phyloP scores from a whole-genome alignment of 2,113 vertebrate species.

The Equus przewalskii region DNA sequence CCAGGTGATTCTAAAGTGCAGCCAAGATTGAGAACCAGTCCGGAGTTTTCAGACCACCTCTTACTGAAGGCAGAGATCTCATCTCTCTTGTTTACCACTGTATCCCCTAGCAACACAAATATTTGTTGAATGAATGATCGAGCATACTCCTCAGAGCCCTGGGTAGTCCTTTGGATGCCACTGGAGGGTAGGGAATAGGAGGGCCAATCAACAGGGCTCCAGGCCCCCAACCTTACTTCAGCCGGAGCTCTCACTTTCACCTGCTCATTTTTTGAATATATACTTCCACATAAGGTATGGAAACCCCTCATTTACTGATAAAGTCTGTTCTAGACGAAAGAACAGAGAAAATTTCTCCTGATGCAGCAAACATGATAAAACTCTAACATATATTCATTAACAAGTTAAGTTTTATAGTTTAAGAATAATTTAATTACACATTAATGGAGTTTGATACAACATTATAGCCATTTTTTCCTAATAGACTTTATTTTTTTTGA shows the following conservation, averaged over 20 bases:
- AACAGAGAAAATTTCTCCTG: background rate
- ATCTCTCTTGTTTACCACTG: background rate
- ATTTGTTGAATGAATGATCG: background rate
- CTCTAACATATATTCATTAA: background rate
- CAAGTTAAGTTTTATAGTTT: background rate
- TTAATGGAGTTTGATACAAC: background rate
- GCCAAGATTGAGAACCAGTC: background rate
- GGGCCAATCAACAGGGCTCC: background rate
- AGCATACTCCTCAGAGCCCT: background rate
- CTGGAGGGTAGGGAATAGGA: background rate
- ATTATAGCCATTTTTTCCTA: background rate
- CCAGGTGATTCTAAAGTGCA: background rate
- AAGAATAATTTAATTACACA: background rate
- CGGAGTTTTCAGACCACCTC: background rate
- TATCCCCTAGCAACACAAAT: background rate
- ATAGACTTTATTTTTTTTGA: background rate
- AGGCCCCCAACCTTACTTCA: background rate
- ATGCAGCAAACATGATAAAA: background rate
- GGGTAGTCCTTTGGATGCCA: background rate
- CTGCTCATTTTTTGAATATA: background rate
- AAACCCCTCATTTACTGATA: background rate
- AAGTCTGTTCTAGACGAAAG: background rate
- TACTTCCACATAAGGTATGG: background rate
- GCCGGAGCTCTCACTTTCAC: background rate
- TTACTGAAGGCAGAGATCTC: background rate